Evolutionary conservation across 2,888 invertebrate genomes (phyloP).

Genomic region (Scaptomyza tumidula): DNA sequence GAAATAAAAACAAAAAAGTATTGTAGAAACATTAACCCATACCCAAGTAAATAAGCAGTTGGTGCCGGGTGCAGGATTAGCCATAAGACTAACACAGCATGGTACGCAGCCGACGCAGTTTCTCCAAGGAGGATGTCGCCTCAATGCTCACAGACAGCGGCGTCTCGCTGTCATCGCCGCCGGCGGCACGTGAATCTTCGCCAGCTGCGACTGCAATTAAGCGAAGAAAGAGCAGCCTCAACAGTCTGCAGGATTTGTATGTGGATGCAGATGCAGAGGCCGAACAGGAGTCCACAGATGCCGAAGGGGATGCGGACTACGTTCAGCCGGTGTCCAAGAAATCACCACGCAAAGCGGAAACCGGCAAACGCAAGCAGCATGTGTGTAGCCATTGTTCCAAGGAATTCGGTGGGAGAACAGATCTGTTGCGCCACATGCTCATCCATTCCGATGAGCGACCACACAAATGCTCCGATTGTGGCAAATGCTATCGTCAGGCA

Average conservation of each 20-base stretch:
- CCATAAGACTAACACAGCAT: slow-evolving; percentile 59
- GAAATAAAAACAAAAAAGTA: slow-evolving; percentile 20
- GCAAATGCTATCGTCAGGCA: slow-evolving; percentile 87
- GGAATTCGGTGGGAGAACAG: slow-evolving; percentile 87
- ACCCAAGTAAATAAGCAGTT: slow-evolving; percentile 43
- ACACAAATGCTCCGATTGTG: slow-evolving; percentile 87
- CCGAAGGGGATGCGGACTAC: slow-evolving; percentile 48
- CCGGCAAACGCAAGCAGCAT: slow-evolving; percentile 82
- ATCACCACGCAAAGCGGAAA: slow-evolving; percentile 32
- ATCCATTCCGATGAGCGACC: slow-evolving; percentile 88
- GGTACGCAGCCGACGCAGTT: slow-evolving; percentile 82
- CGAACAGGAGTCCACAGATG: slow-evolving; percentile 47
- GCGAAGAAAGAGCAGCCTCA: slow-evolving; percentile 61
- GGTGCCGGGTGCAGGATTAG: slow-evolving; percentile 53
- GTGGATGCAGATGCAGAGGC: slow-evolving; percentile 22
- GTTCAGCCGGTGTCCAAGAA: slow-evolving; percentile 53
- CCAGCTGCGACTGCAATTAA: slow-evolving; percentile 51
- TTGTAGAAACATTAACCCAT: slow-evolving; percentile 53
- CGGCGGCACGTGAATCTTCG: slow-evolving; percentile 64
- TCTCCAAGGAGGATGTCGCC: slow-evolving; percentile 82
- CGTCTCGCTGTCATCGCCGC: slow-evolving; percentile 82
- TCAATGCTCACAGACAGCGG: slow-evolving; percentile 81
- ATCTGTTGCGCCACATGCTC: slow-evolving; percentile 88
- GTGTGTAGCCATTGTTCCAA: slow-evolving; percentile 88
- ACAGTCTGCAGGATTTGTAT: slow-evolving; percentile 53